These are phyloP conservation scores for Temnothorax ravouxi DNA, from an alignment of 2,888 invertebrate species.

Conservation along the genomic window DNA sequence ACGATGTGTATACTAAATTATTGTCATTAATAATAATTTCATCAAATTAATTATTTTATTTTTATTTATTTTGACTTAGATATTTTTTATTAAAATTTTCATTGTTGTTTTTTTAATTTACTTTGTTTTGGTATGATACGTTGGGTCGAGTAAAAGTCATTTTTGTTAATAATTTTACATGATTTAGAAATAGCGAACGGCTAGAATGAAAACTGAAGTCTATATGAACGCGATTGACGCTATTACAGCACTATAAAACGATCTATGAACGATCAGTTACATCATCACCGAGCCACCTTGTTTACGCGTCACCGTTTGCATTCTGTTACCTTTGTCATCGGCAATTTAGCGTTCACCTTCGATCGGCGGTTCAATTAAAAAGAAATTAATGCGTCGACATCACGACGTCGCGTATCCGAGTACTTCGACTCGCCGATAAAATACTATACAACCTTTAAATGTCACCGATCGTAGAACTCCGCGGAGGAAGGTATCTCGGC, in stretches of 20 bases:
- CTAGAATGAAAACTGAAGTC: not conserved
- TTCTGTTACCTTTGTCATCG: constrained; percentile 3
- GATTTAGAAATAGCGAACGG: not conserved
- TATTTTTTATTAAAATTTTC: no score
- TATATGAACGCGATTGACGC: not conserved
- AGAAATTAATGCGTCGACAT: not conserved
- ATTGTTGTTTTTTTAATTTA: no score
- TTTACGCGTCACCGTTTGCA: constrained; percentile 29
- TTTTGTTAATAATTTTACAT: not conserved
- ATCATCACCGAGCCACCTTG: constrained; percentile 23
- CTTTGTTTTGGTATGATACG: no score
- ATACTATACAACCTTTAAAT: not conserved
- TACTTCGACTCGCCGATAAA: not conserved
- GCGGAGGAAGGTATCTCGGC: not conserved
- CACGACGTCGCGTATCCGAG: not conserved
- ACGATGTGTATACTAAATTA: no score
- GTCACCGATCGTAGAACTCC: not conserved
- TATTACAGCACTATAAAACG: constrained; percentile 15
- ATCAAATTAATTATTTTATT: not conserved
- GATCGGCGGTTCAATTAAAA: not conserved
- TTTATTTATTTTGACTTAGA: no score
- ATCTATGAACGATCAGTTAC: constrained; percentile 24
- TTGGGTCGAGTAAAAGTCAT: no score
- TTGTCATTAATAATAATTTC: not conserved
- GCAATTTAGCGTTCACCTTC: constrained; percentile 9